Percentiles rank a stretch among this genome's conserved stretches.
These are phyloP conservation scores for Boloria euphrosyne DNA, from an alignment of 2,888 invertebrate genomes.

Conservation along the genomic window DNA sequence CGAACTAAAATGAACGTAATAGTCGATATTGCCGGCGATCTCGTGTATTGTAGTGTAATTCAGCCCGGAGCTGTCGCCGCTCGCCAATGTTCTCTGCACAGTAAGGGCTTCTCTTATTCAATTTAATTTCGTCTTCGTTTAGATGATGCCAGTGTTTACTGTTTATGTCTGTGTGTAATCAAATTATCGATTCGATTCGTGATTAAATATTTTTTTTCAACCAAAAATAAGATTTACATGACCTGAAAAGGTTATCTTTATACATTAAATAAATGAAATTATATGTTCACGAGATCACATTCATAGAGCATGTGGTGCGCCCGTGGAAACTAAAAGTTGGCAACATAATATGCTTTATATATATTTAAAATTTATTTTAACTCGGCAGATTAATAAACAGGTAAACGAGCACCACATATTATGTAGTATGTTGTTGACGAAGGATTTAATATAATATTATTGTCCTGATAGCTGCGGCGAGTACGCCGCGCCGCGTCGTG, in stretches of 20 bases:
- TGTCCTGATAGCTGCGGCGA: too few relatives aligned
- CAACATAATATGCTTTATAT: too few relatives aligned
- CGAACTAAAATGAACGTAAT: slow-evolving; percentile 4
- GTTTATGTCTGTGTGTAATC: background rate
- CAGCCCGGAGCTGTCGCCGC: slow-evolving; percentile 14
- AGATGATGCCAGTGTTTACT: background rate
- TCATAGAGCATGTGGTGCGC: background rate
- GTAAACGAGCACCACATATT: too few relatives aligned
- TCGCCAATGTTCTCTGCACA: slow-evolving; percentile 14
- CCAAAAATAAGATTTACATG: background rate
- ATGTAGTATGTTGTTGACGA: too few relatives aligned
- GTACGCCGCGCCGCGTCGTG: too few relatives aligned
- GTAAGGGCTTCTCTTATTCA: slow-evolving; percentile 31
- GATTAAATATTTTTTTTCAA: slow-evolving; percentile 1
- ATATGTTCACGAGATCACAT: background rate
- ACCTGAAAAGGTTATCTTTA: slow-evolving; percentile 10
- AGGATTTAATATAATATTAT: too few relatives aligned
- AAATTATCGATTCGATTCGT: slow-evolving; percentile 1
- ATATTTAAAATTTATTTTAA: too few relatives aligned
- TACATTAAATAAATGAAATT: slow-evolving; percentile 3
- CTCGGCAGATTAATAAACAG: too few relatives aligned
- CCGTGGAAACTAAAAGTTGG: too few relatives aligned
- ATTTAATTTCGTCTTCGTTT: slow-evolving; percentile 24
- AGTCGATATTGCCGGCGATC: background rate
- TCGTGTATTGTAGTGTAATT: slow-evolving; percentile 33